These are phyloP conservation scores for Cinara cedri DNA, from an alignment of 2,888 invertebrate species.

Conservation along the genomic window DNA sequence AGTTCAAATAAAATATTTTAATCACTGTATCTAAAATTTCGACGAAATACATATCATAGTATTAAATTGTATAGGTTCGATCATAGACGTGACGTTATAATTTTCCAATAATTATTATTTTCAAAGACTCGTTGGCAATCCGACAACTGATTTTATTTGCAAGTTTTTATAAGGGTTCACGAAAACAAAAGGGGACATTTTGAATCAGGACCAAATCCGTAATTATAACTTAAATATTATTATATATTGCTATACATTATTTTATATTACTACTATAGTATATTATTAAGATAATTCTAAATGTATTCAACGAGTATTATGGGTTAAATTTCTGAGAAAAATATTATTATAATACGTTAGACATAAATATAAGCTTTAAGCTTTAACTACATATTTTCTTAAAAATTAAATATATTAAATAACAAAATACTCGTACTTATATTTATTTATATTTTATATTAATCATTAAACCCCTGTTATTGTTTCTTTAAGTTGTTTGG, in stretches of 20 bases:
- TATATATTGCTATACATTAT: constrained; percentile 16
- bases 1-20: constrained; percentile 34
- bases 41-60: constrained; percentile 54
- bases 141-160: constrained; percentile 42
- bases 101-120: constrained; percentile 31
- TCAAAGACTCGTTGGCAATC: constrained; percentile 47
- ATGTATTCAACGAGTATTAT: constrained; percentile 32
- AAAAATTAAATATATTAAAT: background rate
- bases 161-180: constrained; percentile 53
- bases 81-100: constrained; percentile 9
- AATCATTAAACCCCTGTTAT: constrained; percentile 26
- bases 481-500: background rate
- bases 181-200: constrained; percentile 55
- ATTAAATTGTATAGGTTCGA: constrained; percentile 27
- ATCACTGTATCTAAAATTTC: constrained; percentile 43
- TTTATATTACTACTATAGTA: constrained; percentile 41
- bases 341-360: constrained; percentile 15
- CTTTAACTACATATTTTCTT: constrained; percentile 34
- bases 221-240: constrained; percentile 48
- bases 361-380: constrained; percentile 33
- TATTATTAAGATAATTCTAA: constrained; percentile 35
- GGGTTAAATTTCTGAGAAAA: constrained; percentile 42
- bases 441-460: constrained; percentile 22
- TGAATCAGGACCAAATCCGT: constrained; percentile 56
- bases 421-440: no score